Conservation (phyloP, 37 sponge, comb jelly and placozoan species). For the Halisarca cf. caerulea region DNA sequence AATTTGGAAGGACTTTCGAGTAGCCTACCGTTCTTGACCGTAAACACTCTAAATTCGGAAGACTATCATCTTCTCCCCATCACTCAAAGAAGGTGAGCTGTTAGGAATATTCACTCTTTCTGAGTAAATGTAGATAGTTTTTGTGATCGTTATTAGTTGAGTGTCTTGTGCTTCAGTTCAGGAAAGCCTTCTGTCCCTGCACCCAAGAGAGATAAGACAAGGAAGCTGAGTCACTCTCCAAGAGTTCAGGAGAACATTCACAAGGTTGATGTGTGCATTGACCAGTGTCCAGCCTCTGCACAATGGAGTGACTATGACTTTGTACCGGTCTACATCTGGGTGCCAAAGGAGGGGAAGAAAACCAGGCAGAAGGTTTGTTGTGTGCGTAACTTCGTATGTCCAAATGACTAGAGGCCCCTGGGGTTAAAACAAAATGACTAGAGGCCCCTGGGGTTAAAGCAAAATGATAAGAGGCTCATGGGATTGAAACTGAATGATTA, state of each 20-base stretch:
- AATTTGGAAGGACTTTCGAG: too few relatives aligned
- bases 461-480: too few relatives aligned
- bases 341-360: not conserved
- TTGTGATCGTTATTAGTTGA: too few relatives aligned
- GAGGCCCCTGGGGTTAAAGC: too few relatives aligned
- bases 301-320: constrained; percentile 28
- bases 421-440: too few relatives aligned
- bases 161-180: too few relatives aligned
- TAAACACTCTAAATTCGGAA: not conserved
- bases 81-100: constrained; percentile 8
- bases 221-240: not conserved
- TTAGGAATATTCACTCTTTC: too few relatives aligned
- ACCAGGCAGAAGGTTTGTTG: not conserved
- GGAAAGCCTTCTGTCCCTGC: not conserved
- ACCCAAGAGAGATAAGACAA: not conserved
- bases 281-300: not conserved
- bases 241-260: not conserved
- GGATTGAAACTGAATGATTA: too few relatives aligned
- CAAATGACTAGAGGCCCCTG: too few relatives aligned
- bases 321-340: constrained; percentile 12
- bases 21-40: not conserved
- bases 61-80: not conserved
- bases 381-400: too few relatives aligned
- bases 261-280: not conserved
- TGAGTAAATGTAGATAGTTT: too few relatives aligned